Evolutionary conservation across 2,888 invertebrate species (phyloP).

Genomic region (Cosmia pyralina): DNA sequence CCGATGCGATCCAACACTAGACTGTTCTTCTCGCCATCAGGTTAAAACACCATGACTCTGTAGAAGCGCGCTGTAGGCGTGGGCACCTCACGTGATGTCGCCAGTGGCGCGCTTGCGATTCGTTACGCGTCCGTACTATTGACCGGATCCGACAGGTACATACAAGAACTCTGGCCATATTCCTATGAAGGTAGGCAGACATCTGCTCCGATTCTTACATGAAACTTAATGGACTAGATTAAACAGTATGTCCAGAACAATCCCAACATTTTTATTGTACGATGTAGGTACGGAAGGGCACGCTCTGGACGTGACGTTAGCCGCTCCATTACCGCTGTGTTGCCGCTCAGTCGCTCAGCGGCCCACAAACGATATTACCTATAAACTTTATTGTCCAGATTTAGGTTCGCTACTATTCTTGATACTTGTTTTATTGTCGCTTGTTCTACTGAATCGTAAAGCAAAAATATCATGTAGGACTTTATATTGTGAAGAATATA

Average conservation of each 20-base stretch:
- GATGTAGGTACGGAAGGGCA: background rate
- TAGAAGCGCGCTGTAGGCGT: too few species aligned
- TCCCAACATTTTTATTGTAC: constrained; percentile 10
- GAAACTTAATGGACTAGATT: background rate
- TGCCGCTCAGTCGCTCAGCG: constrained; percentile 15
- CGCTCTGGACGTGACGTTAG: background rate
- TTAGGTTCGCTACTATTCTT: constrained; percentile 29
- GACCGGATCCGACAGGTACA: too few species aligned
- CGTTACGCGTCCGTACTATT: too few species aligned
- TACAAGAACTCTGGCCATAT: background rate
- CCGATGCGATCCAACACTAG: too few species aligned
- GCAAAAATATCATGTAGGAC: constrained; percentile 16
- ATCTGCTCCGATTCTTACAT: background rate
- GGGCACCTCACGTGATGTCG: too few species aligned
- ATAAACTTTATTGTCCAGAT: constrained; percentile 57
- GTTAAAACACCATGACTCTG: too few species aligned
- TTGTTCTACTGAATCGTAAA: constrained; percentile 37
- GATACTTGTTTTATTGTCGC: constrained; percentile 41
- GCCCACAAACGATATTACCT: constrained; percentile 39
- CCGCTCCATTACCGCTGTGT: background rate
- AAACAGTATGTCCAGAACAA: background rate
- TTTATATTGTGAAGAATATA: background rate
- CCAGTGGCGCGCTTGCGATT: too few species aligned
- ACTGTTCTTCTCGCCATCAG: too few species aligned
- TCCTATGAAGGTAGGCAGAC: background rate